Base-by-base conservation (phyloP, 1,140 invertebrate species). In the Hirudo medicinalis region DNA sequence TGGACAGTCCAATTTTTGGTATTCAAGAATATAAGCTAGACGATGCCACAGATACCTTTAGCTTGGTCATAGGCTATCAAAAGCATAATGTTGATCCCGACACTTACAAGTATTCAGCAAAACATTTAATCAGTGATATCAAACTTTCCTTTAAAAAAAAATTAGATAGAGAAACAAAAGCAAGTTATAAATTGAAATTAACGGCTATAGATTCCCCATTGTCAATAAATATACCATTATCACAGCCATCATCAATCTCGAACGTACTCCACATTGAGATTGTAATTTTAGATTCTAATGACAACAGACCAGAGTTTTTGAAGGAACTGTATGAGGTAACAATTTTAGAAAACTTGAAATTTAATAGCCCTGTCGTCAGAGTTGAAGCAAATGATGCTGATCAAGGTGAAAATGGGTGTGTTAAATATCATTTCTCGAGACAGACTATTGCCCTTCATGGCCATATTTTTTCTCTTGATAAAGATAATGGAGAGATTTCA, bases 331-430 rank as follows among this genome's bases (percentile, higher is more conserved):
- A 91, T 77, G 86, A 89, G 76, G 85, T 89, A 0, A 80, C 75
- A 17, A 76, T 95, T 0, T 89, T 87, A 73, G 93, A 96, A 83
- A 86, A 87, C 71, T 83, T 86, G 0, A 80, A 85, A 40, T 84
- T 89, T 17, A 89, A 88, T 1, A 85, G 85, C 20, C 86, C 85
- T 0, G 82, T 95, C 0, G 88, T 94, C 20, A 85, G 88, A 69
- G 87, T 94, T 20, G 85, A 84, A 15, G 88, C 93, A 5, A 86
- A 86, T 0, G 92, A 95, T 81, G 84, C 83, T 0, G 92, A 96
- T 79, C 80, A 87, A 54, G 82, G 85, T 25, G 87, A 86, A 17
- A 91, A 92, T 78, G 88, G 90, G 78, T 27, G 43, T 15, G 49
- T 70, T n/a, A 32, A 27, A 25, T 70, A 70, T 49, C 53, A 36